Base-by-base conservation (phyloP, 2,888 invertebrate genomes). In the Polydrusus pterygomalis region DNA sequence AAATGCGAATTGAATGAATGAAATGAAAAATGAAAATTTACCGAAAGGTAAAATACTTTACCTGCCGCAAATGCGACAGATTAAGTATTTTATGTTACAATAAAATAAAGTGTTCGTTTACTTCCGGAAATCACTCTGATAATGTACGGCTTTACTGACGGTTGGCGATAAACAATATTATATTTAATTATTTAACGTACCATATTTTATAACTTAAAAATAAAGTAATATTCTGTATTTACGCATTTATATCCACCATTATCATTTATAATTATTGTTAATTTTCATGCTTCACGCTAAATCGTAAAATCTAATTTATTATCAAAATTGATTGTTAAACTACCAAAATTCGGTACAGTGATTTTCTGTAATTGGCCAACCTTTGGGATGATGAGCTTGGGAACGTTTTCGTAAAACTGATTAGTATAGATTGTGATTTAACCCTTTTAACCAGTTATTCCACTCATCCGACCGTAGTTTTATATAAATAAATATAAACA, bases 311-410 rank as follows among this genome's bases (percentile, higher is more conserved):
- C 8, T 51, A 20, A 20, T 51, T 25, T 51, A 20, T 20, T 20
- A 51, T 51, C 20, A 51, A 51, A 51, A 51, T 51, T 51, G 51
- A 51, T 51, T 51, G 13, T 47, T 47, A 8, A 3, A 47, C 47
- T 47, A 17, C 47, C n/a, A 7, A 47, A 47, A 47, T 51, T 20
- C n/a, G 20, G 9, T 2, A 51, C 25, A 51, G 25, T 51, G 25
- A 51, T 51, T 51, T 51, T 51, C 20, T 11, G 6, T 51, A 51
- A 51, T 51, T 51, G 25, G 51, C 51, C 18, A 20, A 51, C 25
- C 47, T 17, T 8, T n/a, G n/a, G 47, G 47, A 6, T 15, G 17
- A 17, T 17, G 2, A 47, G 15, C 17, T 17, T 2, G 17, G 47
- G 47, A 17, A n/a, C 25, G 25, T 25, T 15, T 47, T 47, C 17